Conservation (phyloP, 2,113 vertebrate genomes). For the Erythrolamprus reginae region DNA sequence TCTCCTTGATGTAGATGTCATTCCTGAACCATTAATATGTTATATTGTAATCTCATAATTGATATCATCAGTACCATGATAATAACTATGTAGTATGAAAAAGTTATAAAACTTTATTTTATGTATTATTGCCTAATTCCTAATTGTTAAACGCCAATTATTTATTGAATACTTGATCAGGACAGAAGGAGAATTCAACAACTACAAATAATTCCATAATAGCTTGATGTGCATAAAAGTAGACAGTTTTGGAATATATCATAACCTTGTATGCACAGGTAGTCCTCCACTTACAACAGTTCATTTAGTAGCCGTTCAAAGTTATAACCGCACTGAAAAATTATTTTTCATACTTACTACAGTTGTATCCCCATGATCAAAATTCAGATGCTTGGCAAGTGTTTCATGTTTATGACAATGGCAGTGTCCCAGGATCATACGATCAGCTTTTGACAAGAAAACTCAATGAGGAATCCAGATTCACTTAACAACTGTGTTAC, state of each 20-base stretch:
- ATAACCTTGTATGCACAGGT: neutral
- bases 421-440: no score
- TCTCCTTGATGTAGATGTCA: neutral
- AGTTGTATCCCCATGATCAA: no score
- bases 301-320: no score
- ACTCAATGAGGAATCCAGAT: no score
- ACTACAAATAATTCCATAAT: neutral
- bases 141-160: neutral
- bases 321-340: no score
- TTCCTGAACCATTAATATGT: neutral
- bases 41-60: neutral
- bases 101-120: neutral
- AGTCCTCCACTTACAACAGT: no score
- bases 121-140: neutral
- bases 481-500: no score
- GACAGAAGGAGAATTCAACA: neutral
- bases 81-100: neutral
- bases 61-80: neutral
- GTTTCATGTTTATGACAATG: no score
- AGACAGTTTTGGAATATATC: neutral
- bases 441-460: no score
- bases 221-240: neutral
- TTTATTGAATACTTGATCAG: neutral
- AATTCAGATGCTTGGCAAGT: no score
- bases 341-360: no score